Base-by-base conservation (phyloP, 2,888 invertebrate genomes). In the Netelia inedita region DNA sequence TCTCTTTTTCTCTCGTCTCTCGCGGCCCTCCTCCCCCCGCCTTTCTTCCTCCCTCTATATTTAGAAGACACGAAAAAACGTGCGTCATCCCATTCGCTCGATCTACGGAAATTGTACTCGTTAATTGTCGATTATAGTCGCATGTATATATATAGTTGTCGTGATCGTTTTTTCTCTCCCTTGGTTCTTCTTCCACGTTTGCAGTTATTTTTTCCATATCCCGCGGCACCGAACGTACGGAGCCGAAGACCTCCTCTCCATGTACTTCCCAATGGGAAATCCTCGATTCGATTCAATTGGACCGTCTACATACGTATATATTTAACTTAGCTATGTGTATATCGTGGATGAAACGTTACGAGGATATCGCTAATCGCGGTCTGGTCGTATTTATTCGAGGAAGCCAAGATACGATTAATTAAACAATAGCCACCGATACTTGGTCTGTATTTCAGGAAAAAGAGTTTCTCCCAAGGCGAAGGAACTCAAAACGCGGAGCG, bases 21-120 rank as follows among this genome's bases (percentile, higher is more conserved):
- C 35, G 6, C 19, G 8, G 41, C 72, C 19, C 55, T 35, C 8
- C 71, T 46, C 41, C 61, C 69, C 63, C 41, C 61, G 61, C 35
- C 71, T 76, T 61, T 50, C 71, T 76, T 57, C 8, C 57, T 73
- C 19, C 73, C 16, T 43, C 35, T 75, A 74, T 79, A 83, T 83
- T 79, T 69, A 73, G 83, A 74, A 74, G 82, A 78, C 61, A 83
- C 74, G 69, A 79, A 80, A 61, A 74, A 83, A 73, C 83, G 79
- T 83, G 83, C 79, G 83, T 83, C 83, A 83, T 79, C 79, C 79
- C 68, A 83, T 83, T 83, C 83, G 79, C 55, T 83, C 83, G 79
- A 79, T 83, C 83, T 83, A 83, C 83, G 83, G 83, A 83, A 83
- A 84, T 81, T 84, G 83, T 84, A 75, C 75, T 80, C 80, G 80